Percentiles rank a stretch among this genome's conserved stretches.
phyloP scores from a whole-genome alignment of 1,140 invertebrate genomes.

The Odontomachus brunneus region DNA sequence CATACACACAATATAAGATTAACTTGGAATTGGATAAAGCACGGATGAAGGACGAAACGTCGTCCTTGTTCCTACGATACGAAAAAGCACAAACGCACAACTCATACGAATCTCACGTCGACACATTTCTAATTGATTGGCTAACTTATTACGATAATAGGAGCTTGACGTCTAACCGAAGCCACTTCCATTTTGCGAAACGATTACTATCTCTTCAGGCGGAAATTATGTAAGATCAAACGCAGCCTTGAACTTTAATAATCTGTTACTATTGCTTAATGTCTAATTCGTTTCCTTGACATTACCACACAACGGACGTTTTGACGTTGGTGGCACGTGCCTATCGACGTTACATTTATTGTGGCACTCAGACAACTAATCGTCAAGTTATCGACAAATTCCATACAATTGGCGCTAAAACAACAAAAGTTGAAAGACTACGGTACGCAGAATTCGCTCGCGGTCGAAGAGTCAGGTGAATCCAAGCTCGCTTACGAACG shows the following conservation, averaged over 20 bases:
- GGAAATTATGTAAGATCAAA: constrained; percentile 9
- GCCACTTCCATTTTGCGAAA: neutral
- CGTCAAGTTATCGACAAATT: too few relatives aligned
- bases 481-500: neutral
- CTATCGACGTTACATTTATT: too few relatives aligned
- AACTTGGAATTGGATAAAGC: too few relatives aligned
- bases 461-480: neutral
- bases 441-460: constrained; percentile 12
- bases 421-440: too few relatives aligned
- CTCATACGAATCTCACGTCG: neutral
- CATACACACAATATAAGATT: too few relatives aligned
- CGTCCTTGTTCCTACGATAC: too few relatives aligned
- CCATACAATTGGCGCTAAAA: too few relatives aligned
- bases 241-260: constrained; percentile 28
- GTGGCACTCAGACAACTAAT: too few relatives aligned
- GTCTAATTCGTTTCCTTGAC: neutral
- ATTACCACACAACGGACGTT: neutral
- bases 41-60: too few relatives aligned
- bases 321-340: too few relatives aligned
- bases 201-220: neutral
- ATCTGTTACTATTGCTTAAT: constrained; percentile 27
- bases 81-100: too few relatives aligned
- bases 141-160: neutral
- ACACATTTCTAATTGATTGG: neutral
- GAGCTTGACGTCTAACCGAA: neutral